Percentiles rank a stretch among this genome's conserved stretches.
These are phyloP conservation scores for Falco punctatus DNA, from an alignment of 2,113 vertebrate species.

Conservation along the genomic window DNA sequence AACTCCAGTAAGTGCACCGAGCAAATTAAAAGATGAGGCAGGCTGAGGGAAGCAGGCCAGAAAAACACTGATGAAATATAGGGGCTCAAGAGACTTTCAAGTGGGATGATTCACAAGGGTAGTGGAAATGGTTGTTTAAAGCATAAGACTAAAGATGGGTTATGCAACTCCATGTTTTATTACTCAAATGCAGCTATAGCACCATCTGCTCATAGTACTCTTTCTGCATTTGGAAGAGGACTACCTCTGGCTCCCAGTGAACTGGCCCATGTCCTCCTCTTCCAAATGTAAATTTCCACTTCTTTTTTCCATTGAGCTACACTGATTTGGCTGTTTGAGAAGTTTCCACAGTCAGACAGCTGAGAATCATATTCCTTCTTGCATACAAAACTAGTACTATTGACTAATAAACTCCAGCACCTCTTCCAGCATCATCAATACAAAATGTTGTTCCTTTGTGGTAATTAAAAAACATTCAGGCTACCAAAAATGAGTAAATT, in stretches of 20 bases:
- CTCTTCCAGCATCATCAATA: neutral
- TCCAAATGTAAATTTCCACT: neutral
- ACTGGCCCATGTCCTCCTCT: accelerated
- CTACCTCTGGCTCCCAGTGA: neutral
- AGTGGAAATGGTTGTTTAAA: neutral
- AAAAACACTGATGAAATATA: slow-evolving; percentile 7
- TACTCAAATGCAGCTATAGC: neutral
- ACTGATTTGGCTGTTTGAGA: neutral
- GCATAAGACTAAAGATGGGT: neutral
- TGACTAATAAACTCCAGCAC: neutral
- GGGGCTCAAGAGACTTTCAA: neutral
- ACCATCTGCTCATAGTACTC: neutral
- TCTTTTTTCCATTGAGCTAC: neutral
- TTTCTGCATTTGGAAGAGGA: neutral
- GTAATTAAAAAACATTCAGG: neutral
- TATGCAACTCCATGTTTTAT: neutral
- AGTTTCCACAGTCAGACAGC: neutral
- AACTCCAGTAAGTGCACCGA: neutral
- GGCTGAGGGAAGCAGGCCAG: neutral
- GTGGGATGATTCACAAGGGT: neutral
- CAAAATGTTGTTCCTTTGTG: neutral
- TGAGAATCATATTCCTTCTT: neutral
- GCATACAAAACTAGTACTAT: neutral
- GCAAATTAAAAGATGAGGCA: neutral
- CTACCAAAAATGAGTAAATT: neutral